phyloP scores from a whole-genome alignment of 2,113 vertebrate genomes.

The Ctenodactylus gundi region DNA sequence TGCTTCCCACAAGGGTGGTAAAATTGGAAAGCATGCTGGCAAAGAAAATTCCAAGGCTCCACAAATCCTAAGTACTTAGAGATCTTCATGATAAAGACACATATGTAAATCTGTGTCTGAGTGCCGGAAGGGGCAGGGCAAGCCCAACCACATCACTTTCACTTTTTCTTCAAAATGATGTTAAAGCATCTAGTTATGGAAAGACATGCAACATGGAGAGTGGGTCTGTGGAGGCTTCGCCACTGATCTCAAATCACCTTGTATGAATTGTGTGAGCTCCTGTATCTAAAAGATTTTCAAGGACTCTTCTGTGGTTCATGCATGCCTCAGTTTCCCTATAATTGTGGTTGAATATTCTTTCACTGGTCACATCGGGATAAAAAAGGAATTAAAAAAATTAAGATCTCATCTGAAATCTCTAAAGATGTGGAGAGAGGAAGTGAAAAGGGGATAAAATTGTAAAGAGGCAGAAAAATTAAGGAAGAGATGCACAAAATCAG shows the following conservation, averaged over 20 bases:
- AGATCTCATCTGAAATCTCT: neutral
- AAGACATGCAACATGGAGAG: neutral
- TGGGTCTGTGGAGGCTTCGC: neutral
- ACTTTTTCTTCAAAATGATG: neutral
- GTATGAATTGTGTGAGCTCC: neutral
- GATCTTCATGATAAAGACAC: neutral
- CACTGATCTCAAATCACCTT: neutral
- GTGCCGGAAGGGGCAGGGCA: neutral
- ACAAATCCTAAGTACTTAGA: neutral
- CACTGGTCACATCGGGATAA: neutral
- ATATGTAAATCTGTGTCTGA: neutral
- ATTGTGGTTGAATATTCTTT: neutral
- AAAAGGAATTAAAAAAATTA: neutral
- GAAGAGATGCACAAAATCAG: neutral
- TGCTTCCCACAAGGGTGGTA: neutral
- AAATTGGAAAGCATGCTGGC: neutral
- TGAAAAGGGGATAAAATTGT: neutral
- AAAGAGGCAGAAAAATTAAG: neutral
- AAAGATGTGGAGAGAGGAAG: neutral
- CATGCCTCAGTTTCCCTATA: neutral
- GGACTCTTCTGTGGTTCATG: neutral
- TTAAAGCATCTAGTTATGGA: neutral
- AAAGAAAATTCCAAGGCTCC: neutral
- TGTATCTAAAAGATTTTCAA: neutral
- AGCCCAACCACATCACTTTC: neutral